Base-by-base conservation (phyloP, 2,797 vertebrate genomes). In the Helicolenus hilgendorfi region DNA sequence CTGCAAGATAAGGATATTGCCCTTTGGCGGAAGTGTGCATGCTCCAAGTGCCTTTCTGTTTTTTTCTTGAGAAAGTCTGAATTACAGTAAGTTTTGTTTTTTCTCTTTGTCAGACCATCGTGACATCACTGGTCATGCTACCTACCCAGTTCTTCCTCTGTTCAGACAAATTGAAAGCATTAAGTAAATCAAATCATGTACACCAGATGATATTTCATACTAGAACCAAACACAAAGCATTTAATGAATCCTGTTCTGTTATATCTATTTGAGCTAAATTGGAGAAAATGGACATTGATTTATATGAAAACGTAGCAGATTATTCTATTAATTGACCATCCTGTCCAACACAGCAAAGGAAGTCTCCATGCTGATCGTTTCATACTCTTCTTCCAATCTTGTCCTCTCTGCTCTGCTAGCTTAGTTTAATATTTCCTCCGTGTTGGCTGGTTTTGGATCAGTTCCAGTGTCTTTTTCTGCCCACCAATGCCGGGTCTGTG, bases 231-330 rank as follows among this genome's bases (percentile, higher is more conserved):
- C 56, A 11, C 20, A 78, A 83, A 76, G 31, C 27, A 68, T 59
- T 72, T 64, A 73, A 68, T 75, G 22, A 72, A 56, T 75, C 77
- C 35, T 76, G 45, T 64, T 85, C 64, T 74, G 60, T 64, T 77
- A 53, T 15, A 72, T 69, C 38, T 79, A 58, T 75, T 35, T 58
- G 33, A 87, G 45, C 74, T 45, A 85, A 84, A 81, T 38, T 45
- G 60, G n/a, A 56, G 49, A 88, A 91, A 91, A 86, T 73, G 27
- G 59, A 71, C 78, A 87, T 58, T 80, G 70, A 89, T 90, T 75
- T 31, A 70, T 69, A 82, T 78, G 73, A 79, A 89, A 87, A 84
- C 38, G 35, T 59, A 77, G 56, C 65, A 26, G 45, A 87, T 86
- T 78, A 73, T 80, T 84, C 15, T 79, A 89, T 84, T 82, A 89